Evolutionary conservation across 2,797 vertebrate species (phyloP).

Genomic region (Ibycter americanus): DNA sequence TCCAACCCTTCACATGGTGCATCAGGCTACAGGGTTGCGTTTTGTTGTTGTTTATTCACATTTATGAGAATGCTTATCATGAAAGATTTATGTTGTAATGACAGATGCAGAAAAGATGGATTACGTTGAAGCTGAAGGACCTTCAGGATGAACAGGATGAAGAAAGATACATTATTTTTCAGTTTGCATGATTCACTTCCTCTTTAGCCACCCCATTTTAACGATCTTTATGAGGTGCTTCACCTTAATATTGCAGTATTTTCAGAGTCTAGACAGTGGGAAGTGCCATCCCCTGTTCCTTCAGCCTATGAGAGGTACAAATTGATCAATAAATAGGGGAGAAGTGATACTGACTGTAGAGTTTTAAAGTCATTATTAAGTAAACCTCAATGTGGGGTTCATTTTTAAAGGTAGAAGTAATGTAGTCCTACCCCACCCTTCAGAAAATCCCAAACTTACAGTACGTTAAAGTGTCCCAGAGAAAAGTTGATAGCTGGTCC

Average conservation of each 20-base stretch:
- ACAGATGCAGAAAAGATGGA: not conserved
- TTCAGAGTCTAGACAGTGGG: not conserved
- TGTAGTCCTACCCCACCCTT: not conserved
- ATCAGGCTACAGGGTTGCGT: not conserved
- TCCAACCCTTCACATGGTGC: accelerated
- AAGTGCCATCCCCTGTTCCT: not conserved
- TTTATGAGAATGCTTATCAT: not conserved
- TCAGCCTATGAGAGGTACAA: not conserved
- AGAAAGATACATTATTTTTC: not conserved
- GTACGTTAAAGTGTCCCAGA: not conserved
- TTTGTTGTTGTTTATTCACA: not conserved
- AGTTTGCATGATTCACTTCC: not conserved
- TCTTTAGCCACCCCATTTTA: not conserved
- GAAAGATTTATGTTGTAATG: not conserved
- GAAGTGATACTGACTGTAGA: not conserved
- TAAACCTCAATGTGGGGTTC: not conserved
- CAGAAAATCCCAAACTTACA: not conserved
- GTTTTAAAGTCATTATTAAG: not conserved
- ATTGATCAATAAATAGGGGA: not conserved
- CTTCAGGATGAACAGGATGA: not conserved
- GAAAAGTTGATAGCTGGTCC: not conserved
- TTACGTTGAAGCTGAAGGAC: not conserved
- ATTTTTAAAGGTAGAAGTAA: not conserved
- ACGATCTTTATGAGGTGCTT: not conserved
- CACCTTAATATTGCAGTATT: not conserved